Conservation (phyloP, 2,888 invertebrate genomes). For the Lepidocyrtoides sp. region DNA sequence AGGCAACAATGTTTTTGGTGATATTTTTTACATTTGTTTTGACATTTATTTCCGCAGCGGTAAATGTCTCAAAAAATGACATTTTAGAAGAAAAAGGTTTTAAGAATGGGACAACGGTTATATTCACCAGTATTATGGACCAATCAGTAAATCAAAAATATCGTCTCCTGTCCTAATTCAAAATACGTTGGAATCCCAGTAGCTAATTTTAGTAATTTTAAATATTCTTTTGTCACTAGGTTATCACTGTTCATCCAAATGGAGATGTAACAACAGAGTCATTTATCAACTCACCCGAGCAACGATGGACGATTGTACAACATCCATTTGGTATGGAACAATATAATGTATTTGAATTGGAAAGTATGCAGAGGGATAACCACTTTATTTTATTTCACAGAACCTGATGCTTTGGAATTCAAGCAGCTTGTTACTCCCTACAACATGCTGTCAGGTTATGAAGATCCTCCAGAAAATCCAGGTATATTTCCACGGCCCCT, state of each 20-base stretch:
- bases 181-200: too few relatives aligned
- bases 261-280: constrained; percentile 76
- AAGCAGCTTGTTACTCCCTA: constrained; percentile 78
- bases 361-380: background rate
- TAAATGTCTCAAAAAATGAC: background rate
- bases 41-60: background rate
- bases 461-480: constrained; percentile 73
- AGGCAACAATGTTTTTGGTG: background rate
- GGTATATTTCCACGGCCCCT: constrained; percentile 78
- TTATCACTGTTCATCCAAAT: constrained; percentile 72
- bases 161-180: too few relatives aligned
- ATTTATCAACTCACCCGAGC: constrained; percentile 43
- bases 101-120: constrained; percentile 70
- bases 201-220: background rate
- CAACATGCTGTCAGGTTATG: constrained; percentile 77
- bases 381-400: constrained; percentile 55
- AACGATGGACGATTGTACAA: constrained; percentile 71
- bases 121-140: constrained; percentile 70
- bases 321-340: constrained; percentile 75
- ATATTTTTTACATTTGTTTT: background rate
- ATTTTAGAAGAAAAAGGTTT: background rate
- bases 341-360: background rate
- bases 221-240: constrained; percentile 34
- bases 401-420: constrained; percentile 64
- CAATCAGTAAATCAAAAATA: constrained; percentile 59